Conservation (phyloP, 1,140 invertebrate genomes). For the Lycorma delicatula region DNA sequence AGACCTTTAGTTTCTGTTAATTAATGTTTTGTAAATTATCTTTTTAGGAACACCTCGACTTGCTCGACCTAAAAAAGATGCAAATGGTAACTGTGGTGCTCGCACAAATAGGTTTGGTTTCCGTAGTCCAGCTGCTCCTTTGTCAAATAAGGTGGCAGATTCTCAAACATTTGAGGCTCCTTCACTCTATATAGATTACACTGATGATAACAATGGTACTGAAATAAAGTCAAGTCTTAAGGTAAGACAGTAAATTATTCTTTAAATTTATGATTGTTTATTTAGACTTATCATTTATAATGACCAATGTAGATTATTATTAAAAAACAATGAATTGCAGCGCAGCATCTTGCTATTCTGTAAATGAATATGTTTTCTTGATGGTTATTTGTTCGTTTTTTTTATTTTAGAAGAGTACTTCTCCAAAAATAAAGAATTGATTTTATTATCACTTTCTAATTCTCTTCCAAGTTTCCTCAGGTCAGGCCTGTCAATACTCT, state of each 20-base stretch:
- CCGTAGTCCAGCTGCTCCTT: background rate
- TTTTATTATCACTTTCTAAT: too few relatives aligned
- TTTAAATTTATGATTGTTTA: background rate
- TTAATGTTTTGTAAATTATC: too few relatives aligned
- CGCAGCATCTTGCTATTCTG: too few relatives aligned
- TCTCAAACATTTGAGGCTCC: conserved; percentile 4
- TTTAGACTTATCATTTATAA: background rate
- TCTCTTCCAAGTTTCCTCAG: too few relatives aligned
- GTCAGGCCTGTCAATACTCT: too few relatives aligned
- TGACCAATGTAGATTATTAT: background rate
- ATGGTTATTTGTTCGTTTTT: too few relatives aligned
- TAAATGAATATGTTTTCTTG: too few relatives aligned
- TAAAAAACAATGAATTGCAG: background rate
- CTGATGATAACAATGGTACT: background rate
- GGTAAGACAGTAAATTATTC: background rate
- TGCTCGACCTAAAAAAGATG: conserved; percentile 15
- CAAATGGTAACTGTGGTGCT: background rate
- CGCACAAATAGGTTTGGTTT: conserved; percentile 19
- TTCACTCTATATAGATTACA: background rate
- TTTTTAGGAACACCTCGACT: conserved; percentile 19
- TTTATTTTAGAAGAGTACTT: too few relatives aligned
- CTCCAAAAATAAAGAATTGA: too few relatives aligned
- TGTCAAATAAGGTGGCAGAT: conserved; percentile 22
- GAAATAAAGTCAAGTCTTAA: conserved; percentile 3
- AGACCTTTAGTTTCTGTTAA: too few relatives aligned